Evolutionary conservation across 2,113 vertebrate species (phyloP), one percentile per base, ranked within the genome.

Genomic region (Bambusicola thoracicus): DNA sequence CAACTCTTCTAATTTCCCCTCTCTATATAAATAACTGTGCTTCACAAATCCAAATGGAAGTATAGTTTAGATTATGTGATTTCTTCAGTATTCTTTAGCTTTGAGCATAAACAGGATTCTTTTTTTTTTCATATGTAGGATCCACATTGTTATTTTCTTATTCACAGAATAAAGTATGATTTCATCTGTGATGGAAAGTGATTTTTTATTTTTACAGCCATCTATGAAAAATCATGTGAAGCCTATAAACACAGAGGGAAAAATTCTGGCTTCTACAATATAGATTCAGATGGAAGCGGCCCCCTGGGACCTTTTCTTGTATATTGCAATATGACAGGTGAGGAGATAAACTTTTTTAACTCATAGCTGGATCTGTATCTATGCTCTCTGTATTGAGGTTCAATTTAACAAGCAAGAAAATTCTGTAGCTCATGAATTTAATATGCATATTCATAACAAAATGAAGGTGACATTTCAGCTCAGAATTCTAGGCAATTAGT

Each of bases 251-350:
- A 99, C 96, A 98, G 87, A 97, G 99, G 99, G 76, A 99, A 98
- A 87, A 97, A 98, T 74, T 99, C 99, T 21, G 98, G 99, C 16
- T 98, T 98, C 97, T 99, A 99, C 94, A 98, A 98, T 94, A 96
- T 99, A 40, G 99, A 99, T 92, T 97, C 98, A 89, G 99, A 99
- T 94, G 99, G 99, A 97, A 99, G 99, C 91, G 99, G 99, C 20
- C 98, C 98, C 53, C 96, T 99, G 93, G 96, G 95, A 80, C 98
- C 99, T 2, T 99, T 99, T 96, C 97, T 98, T 34, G 97, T 99
- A 13, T 99, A 98, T 97, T 99, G 99, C 97, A 98, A 99, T 96
- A 99, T 99, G 98, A 99, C 99, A 97, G 99, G 99, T 99, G 96
- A 98, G 97, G 87, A 97, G 79, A 97, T 92, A 90, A 90, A 93